Percentiles rank a stretch among this genome's conserved stretches.
Evolutionary conservation across 2,888 invertebrate genomes (phyloP).

Genomic region (Plebejus anna): DNA sequence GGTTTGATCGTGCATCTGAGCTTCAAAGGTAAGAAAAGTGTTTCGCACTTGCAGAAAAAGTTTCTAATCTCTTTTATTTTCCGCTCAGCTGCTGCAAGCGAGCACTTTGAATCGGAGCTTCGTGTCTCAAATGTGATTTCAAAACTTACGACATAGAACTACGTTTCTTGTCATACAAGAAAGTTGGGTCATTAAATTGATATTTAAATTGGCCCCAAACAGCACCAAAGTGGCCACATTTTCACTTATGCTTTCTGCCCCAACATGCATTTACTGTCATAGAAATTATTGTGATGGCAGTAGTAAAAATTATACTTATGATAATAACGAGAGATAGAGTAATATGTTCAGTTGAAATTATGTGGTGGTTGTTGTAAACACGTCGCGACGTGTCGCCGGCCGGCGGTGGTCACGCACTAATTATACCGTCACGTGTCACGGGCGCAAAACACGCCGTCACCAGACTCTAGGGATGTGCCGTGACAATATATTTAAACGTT

Average conservation of each 20-base stretch:
- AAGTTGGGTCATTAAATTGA: too few relatives aligned
- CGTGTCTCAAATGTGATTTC: background rate
- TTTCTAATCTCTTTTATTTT: slow-evolving; percentile 8
- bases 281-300: background rate
- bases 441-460: slow-evolving; percentile 61
- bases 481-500: slow-evolving; percentile 35
- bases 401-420: slow-evolving; percentile 66
- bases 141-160: too few relatives aligned
- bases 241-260: background rate
- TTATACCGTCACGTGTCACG: slow-evolving; percentile 69
- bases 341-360: slow-evolving; percentile 37
- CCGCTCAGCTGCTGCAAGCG: background rate
- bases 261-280: background rate
- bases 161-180: too few relatives aligned
- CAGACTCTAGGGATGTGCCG: slow-evolving; percentile 33
- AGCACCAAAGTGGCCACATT: too few relatives aligned
- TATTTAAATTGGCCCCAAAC: too few relatives aligned
- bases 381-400: slow-evolving; percentile 46
- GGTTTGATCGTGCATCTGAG: slow-evolving; percentile 71
- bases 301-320: background rate
- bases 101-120: background rate
- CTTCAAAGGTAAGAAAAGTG: slow-evolving; percentile 37
- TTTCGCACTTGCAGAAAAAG: slow-evolving; percentile 22
- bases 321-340: background rate
- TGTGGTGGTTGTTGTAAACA: slow-evolving; percentile 43